Conservation (phyloP, 2,113 vertebrate species). For the Otocyon megalotis region DNA sequence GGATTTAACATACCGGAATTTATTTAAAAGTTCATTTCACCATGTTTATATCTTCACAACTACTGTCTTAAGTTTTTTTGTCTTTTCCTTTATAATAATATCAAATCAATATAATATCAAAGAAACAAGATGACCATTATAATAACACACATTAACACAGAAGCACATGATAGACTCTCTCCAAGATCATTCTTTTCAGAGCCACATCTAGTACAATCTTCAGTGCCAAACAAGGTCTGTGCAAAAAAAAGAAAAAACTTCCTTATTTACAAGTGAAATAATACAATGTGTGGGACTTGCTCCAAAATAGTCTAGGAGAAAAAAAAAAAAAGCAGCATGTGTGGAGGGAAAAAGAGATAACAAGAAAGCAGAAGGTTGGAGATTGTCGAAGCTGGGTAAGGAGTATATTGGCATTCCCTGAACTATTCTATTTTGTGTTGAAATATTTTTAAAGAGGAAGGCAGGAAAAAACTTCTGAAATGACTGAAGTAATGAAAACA, state of each 20-base stretch:
- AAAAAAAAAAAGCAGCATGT: neutral
- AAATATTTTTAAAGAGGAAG: conserved; percentile 50
- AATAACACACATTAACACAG: neutral
- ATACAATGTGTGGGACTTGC: neutral
- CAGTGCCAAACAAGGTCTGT: neutral
- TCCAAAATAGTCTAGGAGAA: neutral
- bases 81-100: neutral
- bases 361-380: neutral
- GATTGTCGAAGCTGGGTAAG: neutral
- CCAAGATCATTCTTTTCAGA: neutral
- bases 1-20: neutral
- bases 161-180: neutral
- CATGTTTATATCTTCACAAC: neutral
- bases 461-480: neutral
- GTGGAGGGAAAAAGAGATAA: neutral
- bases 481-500: conserved; percentile 30
- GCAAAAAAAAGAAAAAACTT: neutral
- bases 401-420: neutral
- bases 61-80: neutral
- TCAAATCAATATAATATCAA: conserved; percentile 29
- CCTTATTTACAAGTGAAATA: conserved; percentile 6
- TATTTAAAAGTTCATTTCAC: conserved; percentile 14
- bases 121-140: neutral
- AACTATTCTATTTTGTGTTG: neutral
- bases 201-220: neutral